Base-by-base conservation (phyloP, 1,140 invertebrate species). In the Thaumatotibia leucotreta region DNA sequence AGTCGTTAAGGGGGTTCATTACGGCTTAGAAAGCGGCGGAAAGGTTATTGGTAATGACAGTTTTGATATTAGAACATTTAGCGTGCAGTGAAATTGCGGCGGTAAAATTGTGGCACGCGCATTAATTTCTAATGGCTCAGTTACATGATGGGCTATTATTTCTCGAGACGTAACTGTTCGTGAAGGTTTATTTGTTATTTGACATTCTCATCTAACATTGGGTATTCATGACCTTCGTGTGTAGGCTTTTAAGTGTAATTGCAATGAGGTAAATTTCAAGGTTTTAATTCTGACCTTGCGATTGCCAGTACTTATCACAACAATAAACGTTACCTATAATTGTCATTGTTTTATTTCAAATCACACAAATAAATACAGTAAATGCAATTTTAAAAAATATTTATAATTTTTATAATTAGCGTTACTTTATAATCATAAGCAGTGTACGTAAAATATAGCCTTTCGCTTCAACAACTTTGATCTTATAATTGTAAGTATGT, bases 1-100 rank as follows among this genome's bases (percentile, higher is more conserved):
- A 45, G 39, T 58, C 52, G 52, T 58, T 58, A 58, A n/a, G 52
- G 24, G 52, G 52, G n/a, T 52, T 58, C 52, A 58, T 58, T 58
- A 58, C 52, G 24, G 52, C 52, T 20, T 58, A 58, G 52, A 58
- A 58, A 58, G 52, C 52, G 27, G n/a, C 9, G 52, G 52, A 58
- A 58, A 58, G 52, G 52, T 58, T 58, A 58, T 58, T 29, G 23
- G 52, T 27, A 58, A 58, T 58, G 52, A 31, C 52, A 58, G 52
- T 58, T 58, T 27, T 58, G 52, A 58, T 58, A 58, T 58, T 58
- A 14, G 23, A n/a, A 23, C 24, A 58, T 58, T 58, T 58, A 58
- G 17, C 52, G 52, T 27, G 24, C 14, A 58, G 52, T 31, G 24
- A 14, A 2, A 27, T 58, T 58, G 52, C 52, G n/a, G 14, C 17